Evolutionary conservation across 2,888 invertebrate genomes (phyloP).

Genomic region (Ischnus inquisitorius): DNA sequence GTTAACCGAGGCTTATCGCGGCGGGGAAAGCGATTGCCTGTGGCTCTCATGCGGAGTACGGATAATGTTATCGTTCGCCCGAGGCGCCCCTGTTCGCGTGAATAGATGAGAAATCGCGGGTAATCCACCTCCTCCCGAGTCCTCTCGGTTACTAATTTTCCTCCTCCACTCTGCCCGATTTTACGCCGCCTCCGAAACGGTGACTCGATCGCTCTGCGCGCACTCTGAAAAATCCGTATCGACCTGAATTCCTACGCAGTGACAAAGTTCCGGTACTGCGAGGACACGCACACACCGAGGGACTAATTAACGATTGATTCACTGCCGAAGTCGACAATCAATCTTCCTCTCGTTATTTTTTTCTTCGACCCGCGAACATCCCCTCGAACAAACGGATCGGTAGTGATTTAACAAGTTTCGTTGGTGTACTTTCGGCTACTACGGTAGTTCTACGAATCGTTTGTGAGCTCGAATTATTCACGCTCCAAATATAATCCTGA

Average conservation of each 20-base stretch:
- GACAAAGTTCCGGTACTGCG: too few relatives aligned
- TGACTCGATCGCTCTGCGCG: too few relatives aligned
- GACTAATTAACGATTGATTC: too few relatives aligned
- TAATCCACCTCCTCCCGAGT: constrained; percentile 61
- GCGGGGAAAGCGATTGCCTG: constrained; percentile 69
- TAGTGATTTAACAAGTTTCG: not conserved
- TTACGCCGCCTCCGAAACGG: not conserved
- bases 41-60: constrained; percentile 64
- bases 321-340: too few relatives aligned
- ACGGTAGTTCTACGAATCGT: not conserved
- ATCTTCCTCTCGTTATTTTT: too few relatives aligned
- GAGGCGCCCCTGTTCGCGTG: constrained; percentile 51
- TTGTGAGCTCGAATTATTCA: constrained; percentile 26
- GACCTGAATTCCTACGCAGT: too few relatives aligned
- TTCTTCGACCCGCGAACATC: not conserved
- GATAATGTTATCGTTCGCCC: constrained; percentile 67
- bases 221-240: too few relatives aligned
- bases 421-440: not conserved
- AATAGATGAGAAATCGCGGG: constrained; percentile 50
- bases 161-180: constrained; percentile 4
- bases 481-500: constrained; percentile 35
- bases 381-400: not conserved
- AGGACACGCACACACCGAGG: too few relatives aligned
- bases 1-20: constrained; percentile 33
- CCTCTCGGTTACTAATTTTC: constrained; percentile 16